Evolutionary conservation across 1,140 invertebrate genomes (phyloP), one percentile per base, ranked within the genome.

Genomic region (Aphis craccivora): DNA sequence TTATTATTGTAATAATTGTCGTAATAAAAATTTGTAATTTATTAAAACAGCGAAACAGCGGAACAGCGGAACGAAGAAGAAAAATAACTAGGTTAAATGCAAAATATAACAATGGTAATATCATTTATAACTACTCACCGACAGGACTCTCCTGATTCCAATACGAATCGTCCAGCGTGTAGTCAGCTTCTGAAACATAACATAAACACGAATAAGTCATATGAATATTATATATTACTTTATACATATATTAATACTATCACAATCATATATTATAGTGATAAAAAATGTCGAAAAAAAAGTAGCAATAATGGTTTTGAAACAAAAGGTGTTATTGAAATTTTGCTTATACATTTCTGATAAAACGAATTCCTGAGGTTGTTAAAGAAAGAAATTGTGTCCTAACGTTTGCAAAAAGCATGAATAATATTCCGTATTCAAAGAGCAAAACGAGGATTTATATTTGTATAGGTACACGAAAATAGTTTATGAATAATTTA

Each of bases 101-200:
- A n/a, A 76, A n/a, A 67, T 67, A n/a, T 11, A 67, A n/a, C 60
- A n/a, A 67, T 30, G 9, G 25, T 67, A 22, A 91, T 35, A 30
- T n/a, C 8, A 30, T 23, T 37, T 4, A 30, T 30, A 67, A 97
- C 97, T 35, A 97, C 97, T 97, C 95, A 98, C 97, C 97, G 95
- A 97, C 97, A 95, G 97, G 97, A 96, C 97, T 98, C 95, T 98
- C 97, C 95, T 98, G 97, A 96, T 97, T 98, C 97, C 97, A 98
- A 96, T 97, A 98, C 94, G 97, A 98, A 96, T 98, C 98, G 96
- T 98, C 98, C 96, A 98, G 96, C 94, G 97, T 98, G 95, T 98
- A 98, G 96, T 98, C 97, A 95, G 97, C 97, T 96, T 98, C 98
- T 98, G 97, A 81, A 98, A 98, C 95, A 89, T 95, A 94, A 7